Evolutionary conservation across 2,888 invertebrate genomes (phyloP).

Genomic region (Hartigia nigra): DNA sequence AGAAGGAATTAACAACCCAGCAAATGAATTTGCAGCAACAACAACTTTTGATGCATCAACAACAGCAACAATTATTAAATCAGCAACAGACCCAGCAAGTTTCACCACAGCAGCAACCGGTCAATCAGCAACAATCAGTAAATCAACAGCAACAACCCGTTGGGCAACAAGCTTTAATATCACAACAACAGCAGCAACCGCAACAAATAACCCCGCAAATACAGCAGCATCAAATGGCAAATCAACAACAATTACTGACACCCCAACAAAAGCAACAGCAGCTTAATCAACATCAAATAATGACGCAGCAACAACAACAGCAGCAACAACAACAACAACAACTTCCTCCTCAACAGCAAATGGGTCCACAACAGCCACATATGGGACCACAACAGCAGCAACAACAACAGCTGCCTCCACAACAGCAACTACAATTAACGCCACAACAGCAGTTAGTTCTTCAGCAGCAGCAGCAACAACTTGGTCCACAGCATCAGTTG

Average conservation of each 20-base stretch:
- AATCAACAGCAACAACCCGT: conserved; percentile 35
- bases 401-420: conserved; percentile 43
- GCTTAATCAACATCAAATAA: conserved; percentile 31
- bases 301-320: conserved; percentile 31
- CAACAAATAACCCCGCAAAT: conserved; percentile 41
- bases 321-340: conserved; percentile 33
- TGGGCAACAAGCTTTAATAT: conserved; percentile 26
- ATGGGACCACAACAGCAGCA: conserved; percentile 37
- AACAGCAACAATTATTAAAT: conserved; percentile 39
- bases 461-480: conserved; percentile 40
- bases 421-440: conserved; percentile 32
- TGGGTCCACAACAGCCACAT: conserved; percentile 32
- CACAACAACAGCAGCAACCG: conserved; percentile 40
- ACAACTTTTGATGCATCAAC: conserved; percentile 39
- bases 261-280: conserved; percentile 60
- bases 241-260: conserved; percentile 63
- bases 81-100: too few relatives aligned
- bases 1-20: conserved; percentile 47
- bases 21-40: conserved; percentile 63
- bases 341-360: conserved; percentile 30
- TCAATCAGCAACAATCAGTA: conserved; percentile 36
- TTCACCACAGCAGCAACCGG: conserved; percentile 41
- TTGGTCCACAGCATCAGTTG: conserved; percentile 43
- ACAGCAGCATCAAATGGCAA: conserved; percentile 61
- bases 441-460: conserved; percentile 35